Conservation (phyloP, 2,113 vertebrate genomes). For the Chaetura pelagica region DNA sequence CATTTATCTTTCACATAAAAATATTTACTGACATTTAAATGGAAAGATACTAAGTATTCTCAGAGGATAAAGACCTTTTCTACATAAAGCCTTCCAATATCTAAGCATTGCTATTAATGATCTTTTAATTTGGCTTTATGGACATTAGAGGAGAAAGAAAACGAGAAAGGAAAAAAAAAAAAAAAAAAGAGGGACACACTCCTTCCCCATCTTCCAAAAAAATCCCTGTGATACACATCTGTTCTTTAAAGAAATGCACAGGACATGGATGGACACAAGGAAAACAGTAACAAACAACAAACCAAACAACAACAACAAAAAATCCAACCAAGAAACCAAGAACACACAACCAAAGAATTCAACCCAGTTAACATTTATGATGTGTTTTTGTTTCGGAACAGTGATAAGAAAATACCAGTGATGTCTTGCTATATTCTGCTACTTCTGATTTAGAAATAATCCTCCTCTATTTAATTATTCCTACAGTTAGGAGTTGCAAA, state of each 20-base stretch:
- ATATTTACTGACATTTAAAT: neutral
- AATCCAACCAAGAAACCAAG: neutral
- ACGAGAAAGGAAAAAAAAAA: neutral
- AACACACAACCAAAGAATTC: neutral
- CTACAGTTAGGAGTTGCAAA: neutral
- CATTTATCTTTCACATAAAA: neutral
- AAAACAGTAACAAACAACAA: neutral
- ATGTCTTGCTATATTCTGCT: neutral
- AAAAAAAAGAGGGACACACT: rapidly evolving
- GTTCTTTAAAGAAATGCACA: neutral
- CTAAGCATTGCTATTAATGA: neutral
- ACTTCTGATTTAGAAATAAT: neutral
- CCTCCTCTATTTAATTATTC: neutral
- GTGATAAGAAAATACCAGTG: neutral
- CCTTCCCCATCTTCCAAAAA: neutral
- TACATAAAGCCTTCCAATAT: neutral
- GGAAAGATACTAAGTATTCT: neutral
- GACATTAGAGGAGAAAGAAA: neutral
- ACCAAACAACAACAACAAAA: neutral
- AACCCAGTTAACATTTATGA: neutral
- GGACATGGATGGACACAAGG: neutral
- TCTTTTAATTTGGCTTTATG: neutral
- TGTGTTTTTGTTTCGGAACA: neutral
- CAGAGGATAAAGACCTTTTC: neutral
- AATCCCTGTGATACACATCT: neutral